These are phyloP conservation scores for Menura novaehollandiae DNA, from an alignment of 2,113 vertebrate species.

Conservation along the genomic window DNA sequence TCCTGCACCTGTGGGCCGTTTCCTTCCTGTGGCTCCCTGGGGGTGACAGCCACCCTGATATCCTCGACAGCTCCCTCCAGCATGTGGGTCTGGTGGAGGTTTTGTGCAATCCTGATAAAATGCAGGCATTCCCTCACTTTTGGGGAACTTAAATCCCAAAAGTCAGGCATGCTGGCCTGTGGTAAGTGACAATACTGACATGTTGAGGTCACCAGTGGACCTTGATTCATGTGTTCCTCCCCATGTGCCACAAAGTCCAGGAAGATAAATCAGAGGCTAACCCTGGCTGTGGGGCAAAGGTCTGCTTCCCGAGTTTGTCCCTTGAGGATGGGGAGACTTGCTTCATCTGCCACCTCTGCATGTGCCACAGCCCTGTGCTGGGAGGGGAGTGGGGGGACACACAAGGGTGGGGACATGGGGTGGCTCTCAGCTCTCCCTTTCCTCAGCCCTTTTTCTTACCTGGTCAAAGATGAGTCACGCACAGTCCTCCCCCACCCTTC, in stretches of 20 bases:
- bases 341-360: fast-evolving
- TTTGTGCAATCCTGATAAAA: neutral
- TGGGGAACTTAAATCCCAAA: neutral
- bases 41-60: fast-evolving
- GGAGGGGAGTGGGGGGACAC: too few relatives aligned
- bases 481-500: too few relatives aligned
- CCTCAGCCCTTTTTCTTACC: neutral
- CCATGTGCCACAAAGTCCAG: fast-evolving
- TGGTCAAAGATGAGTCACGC: neutral
- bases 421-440: neutral
- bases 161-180: neutral
- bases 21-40: fast-evolving
- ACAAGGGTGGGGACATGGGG: too few relatives aligned
- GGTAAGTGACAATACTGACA: fast-evolving
- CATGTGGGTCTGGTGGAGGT: too few relatives aligned
- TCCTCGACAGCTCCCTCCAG: fast-evolving
- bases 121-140: neutral
- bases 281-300: neutral
- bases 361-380: neutral
- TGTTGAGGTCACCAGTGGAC: fast-evolving
- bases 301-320: neutral
- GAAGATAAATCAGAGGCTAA: neutral
- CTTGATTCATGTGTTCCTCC: neutral
- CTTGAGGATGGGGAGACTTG: neutral
- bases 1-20: neutral